These are phyloP conservation scores for Drosophila prostipennis DNA, from an alignment of 2,888 invertebrate genomes.

Conservation along the genomic window DNA sequence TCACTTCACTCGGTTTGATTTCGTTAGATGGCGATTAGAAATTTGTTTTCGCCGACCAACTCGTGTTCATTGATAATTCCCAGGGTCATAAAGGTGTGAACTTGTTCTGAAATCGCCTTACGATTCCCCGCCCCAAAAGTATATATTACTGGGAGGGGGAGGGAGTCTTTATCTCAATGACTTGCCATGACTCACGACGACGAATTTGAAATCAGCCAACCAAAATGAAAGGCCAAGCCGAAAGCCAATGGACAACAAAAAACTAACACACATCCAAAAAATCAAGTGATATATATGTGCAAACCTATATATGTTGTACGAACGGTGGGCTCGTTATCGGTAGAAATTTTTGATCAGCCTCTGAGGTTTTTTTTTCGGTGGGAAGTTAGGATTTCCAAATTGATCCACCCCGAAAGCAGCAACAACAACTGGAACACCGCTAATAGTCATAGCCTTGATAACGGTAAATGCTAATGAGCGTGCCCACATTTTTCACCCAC, in stretches of 20 bases:
- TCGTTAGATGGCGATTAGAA: slow-evolving; percentile 2
- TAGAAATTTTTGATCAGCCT: slow-evolving; percentile 26
- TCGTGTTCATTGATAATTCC: slow-evolving; percentile 40
- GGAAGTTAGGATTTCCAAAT: slow-evolving; percentile 33
- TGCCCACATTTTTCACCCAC: slow-evolving; percentile 26
- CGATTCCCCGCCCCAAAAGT: slow-evolving; percentile 13
- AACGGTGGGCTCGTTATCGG: slow-evolving; percentile 22
- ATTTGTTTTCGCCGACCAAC: not conserved
- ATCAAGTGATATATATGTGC: slow-evolving; percentile 1
- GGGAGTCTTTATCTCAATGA: slow-evolving; percentile 55
- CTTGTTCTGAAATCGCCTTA: not conserved
- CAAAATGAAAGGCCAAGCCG: slow-evolving; percentile 61
- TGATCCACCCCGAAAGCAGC: slow-evolving; percentile 8
- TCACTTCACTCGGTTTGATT: slow-evolving; percentile 5
- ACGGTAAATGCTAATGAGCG: slow-evolving; percentile 61
- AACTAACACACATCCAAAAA: slow-evolving; percentile 16
- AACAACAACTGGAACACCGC: slow-evolving; percentile 8
- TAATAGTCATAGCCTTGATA: slow-evolving; percentile 51
- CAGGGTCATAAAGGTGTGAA: slow-evolving; percentile 27
- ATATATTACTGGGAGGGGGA: slow-evolving; percentile 5
- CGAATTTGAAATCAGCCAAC: slow-evolving; percentile 67
- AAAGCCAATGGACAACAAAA: slow-evolving; percentile 28
- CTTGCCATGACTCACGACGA: slow-evolving; percentile 59
- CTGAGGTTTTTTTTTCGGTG: slow-evolving; percentile 6
- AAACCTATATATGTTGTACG: not conserved